Evolutionary conservation across 2,113 vertebrate species (phyloP), one percentile per base, ranked within the genome.

Genomic region (Vidua macroura): DNA sequence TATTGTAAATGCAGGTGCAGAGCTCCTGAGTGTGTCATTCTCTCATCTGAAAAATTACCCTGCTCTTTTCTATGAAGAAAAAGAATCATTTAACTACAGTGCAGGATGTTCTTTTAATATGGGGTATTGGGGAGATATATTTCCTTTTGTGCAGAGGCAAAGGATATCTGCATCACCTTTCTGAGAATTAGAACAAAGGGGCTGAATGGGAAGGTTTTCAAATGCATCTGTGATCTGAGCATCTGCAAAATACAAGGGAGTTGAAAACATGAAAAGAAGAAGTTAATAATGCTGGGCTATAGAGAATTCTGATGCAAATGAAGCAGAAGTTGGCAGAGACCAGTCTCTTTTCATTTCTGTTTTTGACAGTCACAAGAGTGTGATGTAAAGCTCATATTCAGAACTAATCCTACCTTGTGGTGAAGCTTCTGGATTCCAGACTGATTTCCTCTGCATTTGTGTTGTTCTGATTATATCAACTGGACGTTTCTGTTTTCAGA

Each of bases 141-240:
- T 86, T 90, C 64, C 81, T 70, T 90, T 90, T 70, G 70, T 82
- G 82, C 64, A 31, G 68, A 75, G 78, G 72, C 52, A 82, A 55
- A 77, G 62, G 33, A 5, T 66, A 44, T 86, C 68, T 86, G 83
- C 86, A 75, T 79, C 88, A 88, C 52, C 73, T 86, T 73, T 83
- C 79, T 73, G 63, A 92, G 89, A 84, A 39, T 63, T 77, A 73
- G 78, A 91, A 92, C 80, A 86, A 94, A 92, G 83, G 44, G 33
- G 83, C 49, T 59, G 53, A 70, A 70, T 21, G 58, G 63, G 69
- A 30, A 91, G 82, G 86, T 48, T 96, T 96, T 94, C 88, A 88
- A 93, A 94, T 56, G 73, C 96, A 96, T 86, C 91, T 93, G 91
- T 84, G 79, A 88, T 89, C 79, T 53, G 86, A 91, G 88, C 94